Base-by-base conservation (phyloP, 1,140 invertebrate genomes). In the Zaprionus camerounensis region DNA sequence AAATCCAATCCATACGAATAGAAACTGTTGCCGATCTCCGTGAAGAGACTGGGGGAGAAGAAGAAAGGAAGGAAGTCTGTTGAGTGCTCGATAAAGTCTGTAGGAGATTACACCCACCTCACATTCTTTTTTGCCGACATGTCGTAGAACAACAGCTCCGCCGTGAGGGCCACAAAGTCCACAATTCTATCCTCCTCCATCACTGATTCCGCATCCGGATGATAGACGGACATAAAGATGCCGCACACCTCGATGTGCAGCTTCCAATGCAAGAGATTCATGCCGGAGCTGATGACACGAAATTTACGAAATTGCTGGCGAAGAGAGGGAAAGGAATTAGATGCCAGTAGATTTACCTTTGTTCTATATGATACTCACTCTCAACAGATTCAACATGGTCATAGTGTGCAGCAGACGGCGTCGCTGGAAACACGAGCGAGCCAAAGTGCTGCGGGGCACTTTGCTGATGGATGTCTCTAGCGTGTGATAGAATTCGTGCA, bases 141-240 rank as follows among this genome's bases (percentile, higher is more conserved):
- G 3, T 78, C 80, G 22, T 46, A 38, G 1, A 51, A 56, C 1
- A 82, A 44, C n/a, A 82, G 44, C 20, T 82, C 80, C 1, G 70
- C 57, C 2, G 75, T 31, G 9, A 75, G 34, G 6, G 13, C 20
- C 38, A 74, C 3, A 9, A 82, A 41, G 2, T 73, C 62, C 2
- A 58, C 22, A 1, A 72, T 44, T 26, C 57, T 78, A 1, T 70
- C 13, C 1, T 24, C 41, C 1, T 78, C 66, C 1, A 2, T 22
- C 2, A 38, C 1, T 0, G 12, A 1, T 1, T 6, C 5, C n/a
- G 41, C 12, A 4, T 62, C 13, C 41, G n/a, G 3, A 22, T n/a
- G 3, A 66, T 5, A 3, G 61, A 46, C 5, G 67, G 56, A 64
- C 17, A 62, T 17, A 13, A 36, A 12, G 3, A 71, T 15, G 7